These are phyloP conservation scores for Amitus sp. DNA, from an alignment of 2,888 invertebrate species.

Conservation along the genomic window DNA sequence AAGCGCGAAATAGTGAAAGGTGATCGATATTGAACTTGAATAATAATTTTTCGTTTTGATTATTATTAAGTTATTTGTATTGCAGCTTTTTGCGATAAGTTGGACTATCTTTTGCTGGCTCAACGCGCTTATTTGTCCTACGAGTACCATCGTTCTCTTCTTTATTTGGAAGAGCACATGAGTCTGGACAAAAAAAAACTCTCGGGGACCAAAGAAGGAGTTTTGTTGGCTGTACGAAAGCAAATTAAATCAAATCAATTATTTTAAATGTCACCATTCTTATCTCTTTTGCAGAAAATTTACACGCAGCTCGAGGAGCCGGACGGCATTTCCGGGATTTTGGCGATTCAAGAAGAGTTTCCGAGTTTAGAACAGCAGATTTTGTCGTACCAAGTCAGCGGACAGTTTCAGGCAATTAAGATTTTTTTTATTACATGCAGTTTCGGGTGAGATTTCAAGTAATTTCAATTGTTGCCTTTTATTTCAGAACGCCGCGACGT, in stretches of 20 bases:
- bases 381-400: constrained; percentile 84
- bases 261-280: too few species aligned
- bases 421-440: constrained; percentile 82
- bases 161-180: constrained; percentile 81
- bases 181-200: constrained; percentile 60
- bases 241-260: too few species aligned
- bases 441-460: constrained; percentile 66
- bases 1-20: constrained; percentile 50
- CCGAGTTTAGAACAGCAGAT: constrained; percentile 86
- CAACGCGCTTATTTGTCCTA: constrained; percentile 79
- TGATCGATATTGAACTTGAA: too few species aligned
- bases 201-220: constrained; percentile 54
- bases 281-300: constrained; percentile 73
- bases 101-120: constrained; percentile 76
- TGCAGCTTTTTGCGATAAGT: constrained; percentile 62
- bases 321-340: constrained; percentile 85
- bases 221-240: constrained; percentile 55
- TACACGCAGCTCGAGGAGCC: constrained; percentile 90
- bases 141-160: constrained; percentile 79
- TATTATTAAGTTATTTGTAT: constrained; percentile 1
- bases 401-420: constrained; percentile 75
- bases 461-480: too few species aligned
- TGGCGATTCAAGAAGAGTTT: constrained; percentile 78
- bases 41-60: too few species aligned
- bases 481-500: constrained; percentile 80